A percentile compares a stretch with the other conserved stretches of the same genome.
These are phyloP conservation scores for Drosophila pegasa DNA, from an alignment of 2,888 invertebrate genomes.

Conservation along the genomic window DNA sequence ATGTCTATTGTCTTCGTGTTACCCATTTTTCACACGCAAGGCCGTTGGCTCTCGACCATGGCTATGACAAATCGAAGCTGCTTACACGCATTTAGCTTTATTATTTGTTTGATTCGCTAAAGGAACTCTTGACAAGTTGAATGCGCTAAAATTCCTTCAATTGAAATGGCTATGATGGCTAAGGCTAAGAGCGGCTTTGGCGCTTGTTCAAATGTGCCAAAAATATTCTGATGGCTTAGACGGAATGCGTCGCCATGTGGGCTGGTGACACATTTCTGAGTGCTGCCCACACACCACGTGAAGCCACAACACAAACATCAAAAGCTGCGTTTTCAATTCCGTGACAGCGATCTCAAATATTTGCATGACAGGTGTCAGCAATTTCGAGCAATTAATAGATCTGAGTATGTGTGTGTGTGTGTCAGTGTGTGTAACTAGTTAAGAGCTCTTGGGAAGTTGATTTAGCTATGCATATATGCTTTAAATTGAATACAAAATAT, in stretches of 20 bases:
- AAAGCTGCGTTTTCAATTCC: conserved; percentile 41
- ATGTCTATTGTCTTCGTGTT: conserved; percentile 1
- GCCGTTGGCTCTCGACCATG: conserved; percentile 2
- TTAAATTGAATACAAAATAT: background rate
- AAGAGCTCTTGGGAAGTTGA: background rate
- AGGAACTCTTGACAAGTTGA: conserved; percentile 3
- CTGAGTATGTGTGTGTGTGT: background rate
- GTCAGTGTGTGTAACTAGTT: background rate
- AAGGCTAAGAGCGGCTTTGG: conserved; percentile 17
- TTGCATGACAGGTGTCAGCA: conserved; percentile 69
- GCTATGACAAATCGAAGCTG: conserved; percentile 4
- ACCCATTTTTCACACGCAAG: conserved; percentile 4
- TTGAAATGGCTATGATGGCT: conserved; percentile 10
- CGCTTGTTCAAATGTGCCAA: conserved; percentile 32
- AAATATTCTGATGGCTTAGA: conserved; percentile 22
- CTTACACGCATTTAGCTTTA: conserved; percentile 1
- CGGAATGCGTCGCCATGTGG: conserved; percentile 17
- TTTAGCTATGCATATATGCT: background rate
- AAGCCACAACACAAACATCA: conserved; percentile 14
- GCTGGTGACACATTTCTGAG: conserved; percentile 38
- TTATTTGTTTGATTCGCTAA: background rate
- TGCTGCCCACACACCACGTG: conserved; percentile 21
- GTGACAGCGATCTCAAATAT: conserved; percentile 47
- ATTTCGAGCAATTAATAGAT: conserved; percentile 49
- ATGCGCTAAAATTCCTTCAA: conserved; percentile 10